These are phyloP conservation scores for Thereva nobilitata DNA, from an alignment of 2,888 invertebrate species.

Conservation along the genomic window DNA sequence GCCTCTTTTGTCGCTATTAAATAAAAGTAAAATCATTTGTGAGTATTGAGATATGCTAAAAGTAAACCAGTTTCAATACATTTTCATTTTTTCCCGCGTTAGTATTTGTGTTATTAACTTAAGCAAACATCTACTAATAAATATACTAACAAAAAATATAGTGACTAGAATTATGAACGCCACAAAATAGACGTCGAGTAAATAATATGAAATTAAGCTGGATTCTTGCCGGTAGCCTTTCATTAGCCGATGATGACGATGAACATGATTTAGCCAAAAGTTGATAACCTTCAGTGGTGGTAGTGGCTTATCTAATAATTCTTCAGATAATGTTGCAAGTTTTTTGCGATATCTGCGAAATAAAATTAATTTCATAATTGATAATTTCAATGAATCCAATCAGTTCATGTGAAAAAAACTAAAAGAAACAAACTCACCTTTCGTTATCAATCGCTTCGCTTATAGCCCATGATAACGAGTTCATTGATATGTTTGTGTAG, in stretches of 20 bases:
- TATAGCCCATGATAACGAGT: slow-evolving; percentile 29
- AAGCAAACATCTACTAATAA: slow-evolving; percentile 11
- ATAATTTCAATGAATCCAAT: not conserved
- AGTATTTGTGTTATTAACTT: slow-evolving; percentile 3
- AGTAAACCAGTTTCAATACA: slow-evolving; percentile 12
- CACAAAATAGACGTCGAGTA: slow-evolving; percentile 32
- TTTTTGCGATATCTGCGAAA: slow-evolving; percentile 26
- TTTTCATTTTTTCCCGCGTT: slow-evolving; percentile 18
- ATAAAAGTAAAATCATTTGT: too few relatives aligned
- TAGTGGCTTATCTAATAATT: slow-evolving; percentile 19
- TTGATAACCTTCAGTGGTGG: slow-evolving; percentile 31
- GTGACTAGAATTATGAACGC: slow-evolving; percentile 20
- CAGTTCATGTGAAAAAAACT: not conserved
- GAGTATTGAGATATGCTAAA: too few relatives aligned
- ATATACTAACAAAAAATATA: not conserved
- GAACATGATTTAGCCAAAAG: slow-evolving; percentile 31
- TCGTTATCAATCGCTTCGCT: slow-evolving; percentile 29
- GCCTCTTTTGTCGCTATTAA: too few relatives aligned
- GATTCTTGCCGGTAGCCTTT: not conserved
- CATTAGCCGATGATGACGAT: slow-evolving; percentile 17
- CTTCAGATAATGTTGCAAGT: slow-evolving; percentile 18
- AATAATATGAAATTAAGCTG: slow-evolving; percentile 27
- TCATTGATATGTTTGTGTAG: slow-evolving; percentile 21
- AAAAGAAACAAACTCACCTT: slow-evolving; percentile 18
- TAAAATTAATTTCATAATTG: not conserved